Evolutionary conservation across 2,113 vertebrate species (phyloP), one percentile per base, ranked within the genome.

Genomic region (Numida meleagris): DNA sequence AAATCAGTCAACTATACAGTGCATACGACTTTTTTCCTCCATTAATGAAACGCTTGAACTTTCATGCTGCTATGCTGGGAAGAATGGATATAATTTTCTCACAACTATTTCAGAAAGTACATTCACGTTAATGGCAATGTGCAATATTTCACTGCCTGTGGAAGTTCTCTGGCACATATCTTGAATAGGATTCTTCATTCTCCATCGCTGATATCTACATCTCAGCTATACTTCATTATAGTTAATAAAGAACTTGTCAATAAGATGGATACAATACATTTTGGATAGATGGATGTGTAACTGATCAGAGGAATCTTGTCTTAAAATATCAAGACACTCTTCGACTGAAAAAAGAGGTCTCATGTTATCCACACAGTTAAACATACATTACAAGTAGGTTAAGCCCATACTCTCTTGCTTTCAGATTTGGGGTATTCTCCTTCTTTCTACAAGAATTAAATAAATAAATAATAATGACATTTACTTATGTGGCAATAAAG

Each of bases 141-240:
- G 46, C 55, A 90, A 38, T 67, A 88, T 34, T 23, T 14, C 45
- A 27, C 72, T 74, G 67, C 63, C 48, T 53, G 36, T 82, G 71
- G 48, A 85, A 73, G 67, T 34, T 79, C 67, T 82, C 25, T 36
- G 89, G 62, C 61, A 89, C 12, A 4, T 42, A 55, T 65, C 85
- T 79, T 76, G 48, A 73, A 91, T 29, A 89, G 75, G 58, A 88
- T 85, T 95, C 74, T 91, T 95, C 70, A 87, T 71, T 48, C 57
- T 24, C 33, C 66, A 87, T 72, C 90, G 55, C 31, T 75, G 40
- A 36, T 78, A 87, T 51, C 74, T 66, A 58, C 48, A 25, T 76
- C 85, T 89, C 81, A 79, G 62, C 53, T 85, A 88, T 46, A 68
- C 16, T 82, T 85, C 53, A 53, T 85, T 87, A 70, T 1, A 66